phyloP scores from a whole-genome alignment of 2,888 invertebrate species.

The Hoplodrina blanda region DNA sequence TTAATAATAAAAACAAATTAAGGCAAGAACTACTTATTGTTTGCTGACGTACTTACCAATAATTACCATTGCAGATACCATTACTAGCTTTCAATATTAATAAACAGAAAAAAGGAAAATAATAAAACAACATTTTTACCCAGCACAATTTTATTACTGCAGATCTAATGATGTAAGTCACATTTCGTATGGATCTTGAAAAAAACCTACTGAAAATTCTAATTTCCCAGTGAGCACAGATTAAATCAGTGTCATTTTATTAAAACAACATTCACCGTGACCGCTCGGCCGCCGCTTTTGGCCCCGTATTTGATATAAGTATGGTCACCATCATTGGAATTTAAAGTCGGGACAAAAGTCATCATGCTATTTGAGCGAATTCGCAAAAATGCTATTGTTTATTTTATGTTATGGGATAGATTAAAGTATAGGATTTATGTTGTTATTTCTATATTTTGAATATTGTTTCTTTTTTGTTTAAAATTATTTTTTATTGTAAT shows the following conservation, averaged over 20 bases:
- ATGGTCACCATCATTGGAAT: slow-evolving; percentile 42
- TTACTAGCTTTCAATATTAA: not conserved
- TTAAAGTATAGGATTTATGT: too few relatives aligned
- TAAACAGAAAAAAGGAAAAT: slow-evolving; percentile 4
- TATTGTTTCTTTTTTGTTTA: too few relatives aligned
- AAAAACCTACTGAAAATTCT: slow-evolving; percentile 55
- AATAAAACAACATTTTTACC: not conserved
- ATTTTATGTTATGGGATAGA: too few relatives aligned
- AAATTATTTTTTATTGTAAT: too few relatives aligned
- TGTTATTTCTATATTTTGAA: too few relatives aligned
- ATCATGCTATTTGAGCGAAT: too few relatives aligned
- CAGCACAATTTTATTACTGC: slow-evolving; percentile 31
- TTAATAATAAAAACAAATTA: too few relatives aligned
- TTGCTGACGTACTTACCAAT: too few relatives aligned
- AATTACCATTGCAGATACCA: too few relatives aligned
- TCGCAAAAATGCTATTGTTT: too few relatives aligned
- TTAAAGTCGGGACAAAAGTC: slow-evolving; percentile 21
- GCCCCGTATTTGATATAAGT: slow-evolving; percentile 69
- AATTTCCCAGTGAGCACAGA: slow-evolving; percentile 55
- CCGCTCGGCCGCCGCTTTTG: slow-evolving; percentile 59
- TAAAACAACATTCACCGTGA: slow-evolving; percentile 66
- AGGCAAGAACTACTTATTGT: too few relatives aligned
- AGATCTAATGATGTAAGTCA: slow-evolving; percentile 40
- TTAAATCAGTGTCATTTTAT: slow-evolving; percentile 66
- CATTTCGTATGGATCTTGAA: slow-evolving; percentile 37